These are phyloP conservation scores for Acleris holmiana DNA, from an alignment of 2,888 invertebrate genomes.

Conservation along the genomic window DNA sequence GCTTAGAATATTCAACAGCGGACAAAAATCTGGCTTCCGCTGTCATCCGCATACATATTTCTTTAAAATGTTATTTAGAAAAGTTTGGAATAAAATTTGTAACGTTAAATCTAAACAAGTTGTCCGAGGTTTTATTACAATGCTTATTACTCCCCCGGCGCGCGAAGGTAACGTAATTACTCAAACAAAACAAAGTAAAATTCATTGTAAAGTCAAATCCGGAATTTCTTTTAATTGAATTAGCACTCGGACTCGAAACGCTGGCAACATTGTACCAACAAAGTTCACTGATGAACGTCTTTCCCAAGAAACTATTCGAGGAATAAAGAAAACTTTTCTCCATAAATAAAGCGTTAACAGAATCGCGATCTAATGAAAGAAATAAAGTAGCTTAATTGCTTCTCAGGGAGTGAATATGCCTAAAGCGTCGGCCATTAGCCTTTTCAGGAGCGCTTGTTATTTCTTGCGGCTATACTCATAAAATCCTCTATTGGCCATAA, in stretches of 20 bases:
- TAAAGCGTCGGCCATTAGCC: constrained; percentile 52
- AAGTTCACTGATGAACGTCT: constrained; percentile 42
- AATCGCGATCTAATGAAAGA: constrained; percentile 65
- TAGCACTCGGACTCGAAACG: constrained; percentile 57
- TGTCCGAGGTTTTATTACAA: constrained; percentile 25
- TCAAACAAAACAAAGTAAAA: constrained; percentile 36
- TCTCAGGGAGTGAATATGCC: constrained; percentile 52
- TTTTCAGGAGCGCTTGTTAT: constrained; percentile 49
- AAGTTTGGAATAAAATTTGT: constrained; percentile 17
- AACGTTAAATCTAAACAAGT: constrained; percentile 13
- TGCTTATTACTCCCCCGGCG: constrained; percentile 33
- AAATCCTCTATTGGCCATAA: constrained; percentile 31
- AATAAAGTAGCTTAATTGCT: constrained; percentile 68
- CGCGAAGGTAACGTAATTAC: constrained; percentile 34
- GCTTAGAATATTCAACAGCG: constrained; percentile 22
- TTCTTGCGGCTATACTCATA: constrained; percentile 38
- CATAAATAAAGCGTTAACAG: constrained; percentile 60
- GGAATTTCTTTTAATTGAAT: constrained; percentile 63
- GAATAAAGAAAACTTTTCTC: constrained; percentile 51
- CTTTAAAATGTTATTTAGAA: constrained; percentile 2
- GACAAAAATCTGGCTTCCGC: constrained; percentile 23
- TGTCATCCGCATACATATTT: constrained; percentile 16
- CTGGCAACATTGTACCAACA: constrained; percentile 42
- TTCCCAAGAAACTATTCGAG: constrained; percentile 44
- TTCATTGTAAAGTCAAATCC: constrained; percentile 40